Base-by-base conservation (phyloP, 2,113 vertebrate genomes). In the Leptodactylus fuscus region DNA sequence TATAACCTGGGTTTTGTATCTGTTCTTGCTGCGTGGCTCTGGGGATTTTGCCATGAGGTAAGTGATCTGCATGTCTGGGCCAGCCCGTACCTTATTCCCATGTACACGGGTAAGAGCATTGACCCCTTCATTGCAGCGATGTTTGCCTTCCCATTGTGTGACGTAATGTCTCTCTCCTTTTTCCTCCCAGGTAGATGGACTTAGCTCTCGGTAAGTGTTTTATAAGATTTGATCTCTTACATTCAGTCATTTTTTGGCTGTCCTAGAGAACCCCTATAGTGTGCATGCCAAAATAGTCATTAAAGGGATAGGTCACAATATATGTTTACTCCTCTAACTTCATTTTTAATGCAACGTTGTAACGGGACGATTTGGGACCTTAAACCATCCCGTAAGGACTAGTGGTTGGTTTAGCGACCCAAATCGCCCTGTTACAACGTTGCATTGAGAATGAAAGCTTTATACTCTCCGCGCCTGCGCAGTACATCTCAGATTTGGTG, bases 171-270 rank as follows among this genome's bases (percentile, higher is more conserved):
- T 80, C 13, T 80, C 34, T 62, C 22, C 16, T 85, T 85, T 85
- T 84, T 69, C 83, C 83, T 85, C 83, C 83, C 60, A 85, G 83
- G 83, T 85, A 85, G 83, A 85, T 70, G 83, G 83, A 80, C 83
- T 80, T 71, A 29, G 48, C 36, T 85, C 75, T 80, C 75, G 83
- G 75, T 85, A 85, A 79, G 83, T 58, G 27, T 36, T 69, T 60
- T 41, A n/a, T n/a, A n/a, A n/a, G n/a, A n/a, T n/a, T n/a, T n/a
- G n/a, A 15, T 8, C n/a, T 29, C 53, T n/a, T 79, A 8, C 60
- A 7, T 24, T 79, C 11, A 41, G n/a, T 34, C 9, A 22, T 38
- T n/a, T 36, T n/a, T 38, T n/a, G 18, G 5, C 4, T 69, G 32
- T 12, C 16, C 9, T 69, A 11, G 7, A 8, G 2, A 18, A 67